phyloP scores from a whole-genome alignment of 2,113 vertebrate species.

The Ochotona princeps region DNA sequence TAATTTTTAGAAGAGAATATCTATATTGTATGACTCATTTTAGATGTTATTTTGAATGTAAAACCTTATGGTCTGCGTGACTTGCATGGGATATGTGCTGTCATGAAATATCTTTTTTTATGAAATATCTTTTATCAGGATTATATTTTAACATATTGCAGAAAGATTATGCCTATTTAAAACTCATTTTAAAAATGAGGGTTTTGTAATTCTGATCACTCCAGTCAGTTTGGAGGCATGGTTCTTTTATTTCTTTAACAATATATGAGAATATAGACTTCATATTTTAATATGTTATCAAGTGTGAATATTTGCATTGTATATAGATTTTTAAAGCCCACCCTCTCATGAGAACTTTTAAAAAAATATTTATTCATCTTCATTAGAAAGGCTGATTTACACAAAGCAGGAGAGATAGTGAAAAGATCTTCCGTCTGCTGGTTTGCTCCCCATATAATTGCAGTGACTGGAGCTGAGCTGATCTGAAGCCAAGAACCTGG shows the following conservation, averaged over 20 bases:
- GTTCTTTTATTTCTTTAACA: conserved; percentile 46
- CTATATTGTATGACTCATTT: neutral
- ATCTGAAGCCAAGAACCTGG: too few species aligned
- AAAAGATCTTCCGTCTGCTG: too few species aligned
- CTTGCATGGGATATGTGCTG: neutral
- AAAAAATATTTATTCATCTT: too few species aligned
- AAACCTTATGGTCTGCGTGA: neutral
- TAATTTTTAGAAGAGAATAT: neutral
- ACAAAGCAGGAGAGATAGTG: too few species aligned
- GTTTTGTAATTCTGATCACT: neutral
- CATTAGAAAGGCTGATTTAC: too few species aligned
- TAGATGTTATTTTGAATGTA: neutral
- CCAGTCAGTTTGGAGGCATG: neutral
- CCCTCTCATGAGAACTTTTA: too few species aligned
- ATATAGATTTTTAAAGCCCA: neutral
- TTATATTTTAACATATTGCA: neutral
- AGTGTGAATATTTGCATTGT: conserved; percentile 48
- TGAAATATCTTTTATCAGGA: too few species aligned
- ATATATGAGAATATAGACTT: conserved; percentile 2
- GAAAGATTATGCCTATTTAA: conserved; percentile 14
- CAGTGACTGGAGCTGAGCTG: too few species aligned
- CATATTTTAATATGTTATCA: neutral
- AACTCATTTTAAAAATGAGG: neutral
- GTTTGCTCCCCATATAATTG: too few species aligned
- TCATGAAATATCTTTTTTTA: neutral